Base-by-base conservation (phyloP, 2,888 invertebrate genomes). In the Netelia fuscicornis region DNA sequence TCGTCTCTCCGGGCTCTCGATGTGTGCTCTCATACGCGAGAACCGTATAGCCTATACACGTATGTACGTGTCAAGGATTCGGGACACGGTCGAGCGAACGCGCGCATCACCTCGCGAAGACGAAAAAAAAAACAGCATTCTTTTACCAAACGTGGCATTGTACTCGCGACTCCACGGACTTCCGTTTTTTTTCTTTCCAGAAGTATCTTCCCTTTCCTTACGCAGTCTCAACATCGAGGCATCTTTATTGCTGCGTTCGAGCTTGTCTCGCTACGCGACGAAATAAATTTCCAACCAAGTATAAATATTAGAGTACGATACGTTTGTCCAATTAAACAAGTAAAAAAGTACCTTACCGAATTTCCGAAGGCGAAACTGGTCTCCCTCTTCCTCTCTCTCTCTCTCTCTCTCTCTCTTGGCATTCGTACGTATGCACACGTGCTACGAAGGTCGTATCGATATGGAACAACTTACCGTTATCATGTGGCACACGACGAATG, bases 31-130 rank as follows among this genome's bases (percentile, higher is more conserved):
- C 78, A 60, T 75, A 56, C 56, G 60, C 62, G 65, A 85, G 75
- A n/a, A 62, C 25, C 52, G 54, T 42, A 11, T 70, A 13, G 64
- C 25, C 54, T 3, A 30, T 68, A 17, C 58, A 56, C 75, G 79
- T 75, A 56, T 70, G 79, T 75, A 54, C 81, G 85, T 85, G 87
- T 89, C 90, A 91, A 91, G 91, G 91, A 91, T 90, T 91, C 88
- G 88, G 89, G 87, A 91, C 90, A 88, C 86, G 91, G 90, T 84
- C 90, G 85, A 17, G 13, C 37, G 70, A 17, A 6, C 68, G 81
- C 70, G 37, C 70, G n/a, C 52, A 70, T 76, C 79, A 48, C 37
- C 64, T 78, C 52, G 71, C 65, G 67, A 76, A 77, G 83, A 77
- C 74, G 37, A 17, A 17, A 37, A 64, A 64, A 68, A 70, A 62